phyloP scores from a whole-genome alignment of 2,113 vertebrate genomes.

The Phylloscopus trochiloides region DNA sequence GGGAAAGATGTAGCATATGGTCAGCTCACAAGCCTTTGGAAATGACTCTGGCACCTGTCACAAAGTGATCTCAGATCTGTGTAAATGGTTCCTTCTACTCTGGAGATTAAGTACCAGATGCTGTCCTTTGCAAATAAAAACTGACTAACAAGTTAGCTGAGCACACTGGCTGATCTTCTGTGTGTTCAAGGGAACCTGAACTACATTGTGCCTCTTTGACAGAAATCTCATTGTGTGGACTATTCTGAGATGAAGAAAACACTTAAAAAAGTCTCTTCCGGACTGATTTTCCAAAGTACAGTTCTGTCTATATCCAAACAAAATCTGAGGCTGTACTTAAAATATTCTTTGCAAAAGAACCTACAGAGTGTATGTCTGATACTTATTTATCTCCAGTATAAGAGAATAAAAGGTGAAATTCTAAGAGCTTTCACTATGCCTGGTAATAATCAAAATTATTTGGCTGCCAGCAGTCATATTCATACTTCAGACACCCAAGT shows the following conservation, averaged over 20 bases:
- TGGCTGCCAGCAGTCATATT: neutral
- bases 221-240: neutral
- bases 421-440: neutral
- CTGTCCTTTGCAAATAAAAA: slow-evolving; percentile 48
- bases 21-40: slow-evolving; percentile 58
- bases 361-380: neutral
- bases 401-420: neutral
- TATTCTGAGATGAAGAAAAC: neutral
- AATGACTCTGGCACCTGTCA: slow-evolving; percentile 59
- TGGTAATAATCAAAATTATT: neutral
- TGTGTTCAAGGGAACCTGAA: neutral
- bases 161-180: neutral
- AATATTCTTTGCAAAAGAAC: neutral
- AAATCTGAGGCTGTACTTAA: neutral
- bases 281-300: neutral
- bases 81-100: slow-evolving; percentile 63
- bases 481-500: neutral
- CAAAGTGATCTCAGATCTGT: slow-evolving; percentile 63
- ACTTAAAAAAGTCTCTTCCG: neutral
- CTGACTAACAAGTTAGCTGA: slow-evolving; percentile 11
- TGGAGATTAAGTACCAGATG: slow-evolving; percentile 64
- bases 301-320: neutral
- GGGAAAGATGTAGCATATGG: slow-evolving; percentile 66
- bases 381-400: neutral
- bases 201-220: neutral